phyloP scores from a whole-genome alignment of 2,888 invertebrate genomes.

The Stegana nigrithorax region DNA sequence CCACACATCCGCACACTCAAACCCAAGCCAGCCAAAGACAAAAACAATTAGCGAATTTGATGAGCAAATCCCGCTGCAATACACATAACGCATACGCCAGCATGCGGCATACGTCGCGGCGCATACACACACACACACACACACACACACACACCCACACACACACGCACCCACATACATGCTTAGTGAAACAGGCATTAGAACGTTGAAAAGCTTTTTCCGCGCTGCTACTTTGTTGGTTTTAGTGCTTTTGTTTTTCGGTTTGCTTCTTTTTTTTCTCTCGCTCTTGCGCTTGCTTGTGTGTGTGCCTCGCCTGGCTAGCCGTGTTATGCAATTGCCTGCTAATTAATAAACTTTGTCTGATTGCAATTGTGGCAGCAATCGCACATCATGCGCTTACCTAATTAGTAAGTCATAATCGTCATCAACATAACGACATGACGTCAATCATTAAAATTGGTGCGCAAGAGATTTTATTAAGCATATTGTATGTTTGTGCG shows the following conservation, averaged over 20 bases:
- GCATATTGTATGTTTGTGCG: no score
- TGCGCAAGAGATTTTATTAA: no score
- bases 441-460: no score
- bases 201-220: neutral
- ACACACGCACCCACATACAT: neutral
- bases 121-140: neutral
- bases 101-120: neutral
- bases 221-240: neutral
- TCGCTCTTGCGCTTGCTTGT: neutral
- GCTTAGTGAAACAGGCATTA: neutral
- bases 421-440: no score
- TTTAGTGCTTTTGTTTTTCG: neutral
- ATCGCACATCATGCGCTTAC: constrained; percentile 36
- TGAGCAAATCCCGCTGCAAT: constrained; percentile 44
- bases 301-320: neutral
- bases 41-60: constrained; percentile 61
- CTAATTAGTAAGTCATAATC: constrained; percentile 59
- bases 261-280: neutral
- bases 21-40: constrained; percentile 38
- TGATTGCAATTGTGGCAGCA: neutral
- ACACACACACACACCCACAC: neutral
- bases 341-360: constrained; percentile 20
- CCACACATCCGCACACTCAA: neutral
- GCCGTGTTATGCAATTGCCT: neutral
- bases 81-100: no score